phyloP scores from a whole-genome alignment of 1,140 invertebrate species.

The Panonychus citri region DNA sequence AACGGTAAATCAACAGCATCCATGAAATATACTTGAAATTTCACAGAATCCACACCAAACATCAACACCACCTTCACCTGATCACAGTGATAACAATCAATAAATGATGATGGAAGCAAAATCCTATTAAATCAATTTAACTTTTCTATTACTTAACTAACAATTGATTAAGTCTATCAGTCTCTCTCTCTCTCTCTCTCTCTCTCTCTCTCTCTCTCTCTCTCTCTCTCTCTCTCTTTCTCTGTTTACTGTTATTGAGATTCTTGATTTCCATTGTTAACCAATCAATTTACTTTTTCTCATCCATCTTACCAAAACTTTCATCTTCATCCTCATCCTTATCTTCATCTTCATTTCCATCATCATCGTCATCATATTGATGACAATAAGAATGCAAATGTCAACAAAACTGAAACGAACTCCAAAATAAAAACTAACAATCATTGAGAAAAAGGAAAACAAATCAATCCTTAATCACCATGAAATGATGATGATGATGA shows the following conservation, averaged over 20 bases:
- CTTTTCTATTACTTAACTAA: not conserved
- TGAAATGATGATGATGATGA: too few relatives aligned
- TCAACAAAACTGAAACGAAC: not conserved
- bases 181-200: not conserved
- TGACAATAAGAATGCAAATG: not conserved
- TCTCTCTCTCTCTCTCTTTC: not conserved
- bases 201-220: not conserved
- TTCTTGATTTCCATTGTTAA: not conserved
- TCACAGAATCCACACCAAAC: too few relatives aligned
- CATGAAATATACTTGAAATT: too few relatives aligned
- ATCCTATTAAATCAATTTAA: not conserved
- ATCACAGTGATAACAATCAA: too few relatives aligned
- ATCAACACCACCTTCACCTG: too few relatives aligned
- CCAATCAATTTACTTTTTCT: not conserved
- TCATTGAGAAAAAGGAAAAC: too few relatives aligned
- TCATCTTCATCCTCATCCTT: too few relatives aligned
- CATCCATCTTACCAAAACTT: not conserved
- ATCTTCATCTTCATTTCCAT: too few relatives aligned
- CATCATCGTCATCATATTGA: not conserved
- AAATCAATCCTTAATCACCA: too few relatives aligned
- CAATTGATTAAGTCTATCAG: not conserved
- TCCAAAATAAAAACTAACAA: not conserved
- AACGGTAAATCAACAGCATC: too few relatives aligned
- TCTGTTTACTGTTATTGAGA: not conserved
- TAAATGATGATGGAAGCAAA: not conserved